Evolutionary conservation across 1,140 invertebrate genomes (phyloP), one percentile per base, ranked within the genome.

Genomic region (Phenacoccus solenopsis): DNA sequence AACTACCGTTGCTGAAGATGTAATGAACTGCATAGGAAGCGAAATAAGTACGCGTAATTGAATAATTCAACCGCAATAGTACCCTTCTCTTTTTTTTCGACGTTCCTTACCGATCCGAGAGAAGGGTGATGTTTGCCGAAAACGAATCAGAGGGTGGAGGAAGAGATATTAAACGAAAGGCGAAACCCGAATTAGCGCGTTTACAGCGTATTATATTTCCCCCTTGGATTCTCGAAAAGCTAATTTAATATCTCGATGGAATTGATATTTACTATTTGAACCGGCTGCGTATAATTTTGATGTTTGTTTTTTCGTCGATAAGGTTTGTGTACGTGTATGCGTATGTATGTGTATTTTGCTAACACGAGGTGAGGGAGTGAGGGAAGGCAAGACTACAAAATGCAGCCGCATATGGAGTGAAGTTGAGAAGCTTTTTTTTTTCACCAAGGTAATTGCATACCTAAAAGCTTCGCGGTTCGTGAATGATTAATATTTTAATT

Each of bases 401-500:
- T n/a, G n/a, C n/a, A n/a, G n/a, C n/a, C n/a, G n/a, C n/a, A n/a
- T n/a, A n/a, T n/a, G n/a, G n/a, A n/a, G n/a, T n/a, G n/a, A n/a
- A n/a, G n/a, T n/a, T n/a, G n/a, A n/a, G n/a, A n/a, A n/a, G n/a
- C n/a, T n/a, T n/a, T n/a, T n/a, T n/a, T n/a, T n/a, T n/a, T n/a
- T n/a, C n/a, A n/a, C n/a, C n/a, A n/a, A n/a, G n/a, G n/a, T n/a
- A n/a, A n/a, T n/a, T n/a, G n/a, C n/a, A n/a, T n/a, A n/a, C n/a
- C n/a, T n/a, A n/a, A n/a, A n/a, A n/a, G n/a, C n/a, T n/a, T n/a
- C n/a, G n/a, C n/a, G n/a, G n/a, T n/a, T n/a, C n/a, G 20, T 49
- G 38, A 49, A 49, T 49, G 38, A 49, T 49, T 49, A 49, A 49
- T 49, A 49, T 49, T 49, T 49, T 49, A 49, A 49, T 49, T 49